Conservation (phyloP, 1,140 invertebrate genomes). For the Lasioglossum albipes region DNA sequence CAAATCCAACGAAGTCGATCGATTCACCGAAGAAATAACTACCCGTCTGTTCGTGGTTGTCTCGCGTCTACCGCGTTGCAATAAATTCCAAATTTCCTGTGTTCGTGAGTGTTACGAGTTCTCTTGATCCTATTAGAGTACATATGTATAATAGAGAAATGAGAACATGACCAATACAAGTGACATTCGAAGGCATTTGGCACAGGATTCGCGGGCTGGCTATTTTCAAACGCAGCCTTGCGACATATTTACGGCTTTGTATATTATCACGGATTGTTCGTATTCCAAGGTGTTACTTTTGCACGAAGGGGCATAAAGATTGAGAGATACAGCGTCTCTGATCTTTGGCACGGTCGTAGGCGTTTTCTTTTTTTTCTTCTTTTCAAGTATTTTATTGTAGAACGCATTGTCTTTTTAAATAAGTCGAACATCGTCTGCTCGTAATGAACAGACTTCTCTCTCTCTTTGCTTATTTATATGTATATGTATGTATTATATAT, state of each 20-base stretch:
- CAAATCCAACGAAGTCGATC: not conserved
- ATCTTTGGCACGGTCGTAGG: not conserved
- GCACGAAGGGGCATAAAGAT: not conserved
- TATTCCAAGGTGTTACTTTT: not conserved
- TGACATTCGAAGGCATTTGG: conserved; percentile 54
- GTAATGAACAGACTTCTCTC: too few relatives aligned
- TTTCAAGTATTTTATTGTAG: too few relatives aligned
- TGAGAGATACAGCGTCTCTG: not conserved
- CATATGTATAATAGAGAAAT: conserved; percentile 10
- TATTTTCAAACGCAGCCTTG: conserved; percentile 58
- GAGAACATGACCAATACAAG: conserved; percentile 26
- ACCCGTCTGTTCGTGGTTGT: not conserved
- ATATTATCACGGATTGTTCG: conserved; percentile 12
- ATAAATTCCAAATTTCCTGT: not conserved
- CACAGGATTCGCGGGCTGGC: conserved; percentile 28
- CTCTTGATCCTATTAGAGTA: not conserved
- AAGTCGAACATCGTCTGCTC: too few relatives aligned
- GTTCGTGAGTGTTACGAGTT: not conserved
- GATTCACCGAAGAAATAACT: not conserved
- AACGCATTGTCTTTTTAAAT: too few relatives aligned
- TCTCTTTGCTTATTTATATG: too few relatives aligned
- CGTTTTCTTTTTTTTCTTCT: too few relatives aligned
- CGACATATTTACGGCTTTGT: conserved; percentile 43
- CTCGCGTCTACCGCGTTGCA: not conserved
- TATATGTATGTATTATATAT: too few relatives aligned